phyloP scores from a whole-genome alignment of 2,888 invertebrate genomes.

The Neoitamus cyanurus region DNA sequence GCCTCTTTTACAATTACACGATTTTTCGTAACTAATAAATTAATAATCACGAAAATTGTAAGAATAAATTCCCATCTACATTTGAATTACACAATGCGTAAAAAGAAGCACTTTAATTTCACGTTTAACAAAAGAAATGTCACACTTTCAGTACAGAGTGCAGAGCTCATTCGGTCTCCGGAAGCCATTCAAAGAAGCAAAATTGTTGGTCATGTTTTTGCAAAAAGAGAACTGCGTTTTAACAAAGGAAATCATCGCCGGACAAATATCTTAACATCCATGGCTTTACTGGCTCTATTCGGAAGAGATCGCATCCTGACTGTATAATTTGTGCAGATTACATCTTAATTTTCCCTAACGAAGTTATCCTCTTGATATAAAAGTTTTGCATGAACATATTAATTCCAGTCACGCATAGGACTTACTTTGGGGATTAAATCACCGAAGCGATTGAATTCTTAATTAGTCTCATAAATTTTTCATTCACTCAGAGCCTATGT shows the following conservation, averaged over 20 bases:
- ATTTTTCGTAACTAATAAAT: too few species aligned
- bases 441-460: conserved; percentile 27
- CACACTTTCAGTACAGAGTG: too few species aligned
- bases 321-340: neutral
- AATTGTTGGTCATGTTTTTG: too few species aligned
- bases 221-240: neutral
- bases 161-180: too few species aligned
- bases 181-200: too few species aligned
- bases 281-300: neutral
- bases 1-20: too few species aligned
- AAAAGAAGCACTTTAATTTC: too few species aligned
- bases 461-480: conserved; percentile 38
- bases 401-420: conserved; percentile 36
- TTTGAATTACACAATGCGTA: too few species aligned
- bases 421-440: conserved; percentile 7
- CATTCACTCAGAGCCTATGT: neutral
- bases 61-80: too few species aligned
- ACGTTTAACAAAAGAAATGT: too few species aligned
- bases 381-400: conserved; percentile 17
- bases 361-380: neutral
- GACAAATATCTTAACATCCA: neutral
- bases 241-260: neutral
- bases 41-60: too few species aligned
- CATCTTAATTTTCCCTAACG: neutral
- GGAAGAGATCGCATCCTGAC: neutral